Evolutionary conservation across 2,113 vertebrate genomes (phyloP).

Genomic region (Hassar affinis): DNA sequence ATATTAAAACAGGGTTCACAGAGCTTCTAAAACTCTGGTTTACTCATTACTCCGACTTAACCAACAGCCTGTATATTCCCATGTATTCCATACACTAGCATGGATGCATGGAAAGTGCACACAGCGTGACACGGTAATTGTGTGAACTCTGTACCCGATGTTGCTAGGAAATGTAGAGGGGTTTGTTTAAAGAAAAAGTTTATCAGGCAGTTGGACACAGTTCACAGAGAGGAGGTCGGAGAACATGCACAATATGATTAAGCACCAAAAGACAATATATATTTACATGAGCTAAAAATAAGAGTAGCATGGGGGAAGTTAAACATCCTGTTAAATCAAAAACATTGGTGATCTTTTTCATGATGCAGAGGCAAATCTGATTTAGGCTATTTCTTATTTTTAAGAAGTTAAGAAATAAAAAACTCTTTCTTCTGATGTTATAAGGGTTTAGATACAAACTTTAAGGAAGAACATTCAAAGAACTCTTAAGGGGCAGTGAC

Average conservation of each 20-base stretch:
- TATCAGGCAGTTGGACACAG: constrained; percentile 16
- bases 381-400: no score
- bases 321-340: not conserved
- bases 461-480: not conserved
- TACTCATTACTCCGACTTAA: not conserved
- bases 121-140: not conserved
- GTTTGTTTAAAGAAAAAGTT: constrained; percentile 18
- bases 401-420: no score
- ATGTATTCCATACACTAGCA: no score
- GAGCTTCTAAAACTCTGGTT: not conserved
- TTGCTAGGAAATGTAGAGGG: constrained; percentile 23
- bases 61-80: not conserved
- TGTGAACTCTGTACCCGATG: constrained; percentile 23
- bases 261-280: not conserved
- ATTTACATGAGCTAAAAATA: not conserved
- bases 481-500: not conserved
- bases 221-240: not conserved
- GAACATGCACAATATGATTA: not conserved
- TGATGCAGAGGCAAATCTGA: not conserved
- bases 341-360: not conserved
- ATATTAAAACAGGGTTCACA: not conserved
- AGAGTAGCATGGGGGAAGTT: not conserved
- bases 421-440: not conserved
- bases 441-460: not conserved
- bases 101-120: not conserved